A percentile compares a stretch with the other conserved stretches of the same genome.
These are phyloP conservation scores for Ophion ellenae DNA, from an alignment of 2,888 invertebrate species.

Conservation along the genomic window DNA sequence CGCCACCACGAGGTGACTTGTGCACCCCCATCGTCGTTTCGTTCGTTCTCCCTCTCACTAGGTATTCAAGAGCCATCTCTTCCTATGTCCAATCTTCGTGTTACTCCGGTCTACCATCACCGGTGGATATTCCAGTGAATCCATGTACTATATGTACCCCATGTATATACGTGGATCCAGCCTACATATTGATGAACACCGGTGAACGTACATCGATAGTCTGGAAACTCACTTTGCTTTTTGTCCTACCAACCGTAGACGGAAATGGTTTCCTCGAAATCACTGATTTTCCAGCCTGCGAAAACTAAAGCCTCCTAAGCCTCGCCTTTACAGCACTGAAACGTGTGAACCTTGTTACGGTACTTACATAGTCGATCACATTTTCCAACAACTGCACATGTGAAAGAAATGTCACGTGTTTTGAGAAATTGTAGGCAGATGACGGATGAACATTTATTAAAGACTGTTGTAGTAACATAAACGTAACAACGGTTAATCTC, in stretches of 20 bases:
- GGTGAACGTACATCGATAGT: conserved; percentile 20
- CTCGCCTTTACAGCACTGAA: neutral
- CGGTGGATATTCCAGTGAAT: conserved; percentile 30
- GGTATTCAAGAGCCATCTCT: conserved; percentile 49
- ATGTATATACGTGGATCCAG: neutral
- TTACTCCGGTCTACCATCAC: conserved; percentile 49
- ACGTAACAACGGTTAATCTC: neutral
- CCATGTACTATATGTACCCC: conserved; percentile 6
- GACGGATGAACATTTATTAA: conserved; percentile 17
- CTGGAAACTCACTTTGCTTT: conserved; percentile 44
- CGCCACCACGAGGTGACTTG: conserved; percentile 32
- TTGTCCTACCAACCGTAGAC: conserved; percentile 37
- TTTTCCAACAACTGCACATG: neutral
- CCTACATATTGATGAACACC: conserved; percentile 20
- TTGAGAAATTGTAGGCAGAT: neutral
- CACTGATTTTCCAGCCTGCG: conserved; percentile 40
- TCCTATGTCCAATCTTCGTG: conserved; percentile 56
- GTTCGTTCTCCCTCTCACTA: conserved; percentile 33
- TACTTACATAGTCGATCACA: neutral
- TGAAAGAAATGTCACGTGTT: conserved; percentile 9
- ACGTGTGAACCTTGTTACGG: neutral
- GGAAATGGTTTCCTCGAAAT: conserved; percentile 23
- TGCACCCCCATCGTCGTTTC: conserved; percentile 35
- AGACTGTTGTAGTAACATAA: conserved; percentile 3
- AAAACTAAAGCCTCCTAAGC: too few species aligned